Evolutionary conservation across 2,113 vertebrate species (phyloP).

Genomic region (Anoura caudifer): DNA sequence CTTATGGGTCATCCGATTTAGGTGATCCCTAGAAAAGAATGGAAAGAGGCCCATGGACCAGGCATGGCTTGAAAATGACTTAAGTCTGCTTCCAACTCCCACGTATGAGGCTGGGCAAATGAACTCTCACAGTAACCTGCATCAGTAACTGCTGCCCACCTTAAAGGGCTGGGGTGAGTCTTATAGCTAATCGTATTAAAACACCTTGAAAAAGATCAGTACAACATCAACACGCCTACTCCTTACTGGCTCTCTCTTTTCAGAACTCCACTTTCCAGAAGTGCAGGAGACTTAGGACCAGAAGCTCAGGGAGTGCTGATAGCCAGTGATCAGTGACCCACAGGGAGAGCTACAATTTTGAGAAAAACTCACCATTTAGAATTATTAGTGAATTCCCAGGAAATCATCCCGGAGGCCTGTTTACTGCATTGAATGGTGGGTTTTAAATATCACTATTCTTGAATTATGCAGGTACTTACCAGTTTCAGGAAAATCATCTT

Average conservation of each 20-base stretch:
- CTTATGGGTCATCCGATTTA: no score
- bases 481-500: neutral
- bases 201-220: neutral
- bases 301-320: no score
- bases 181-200: accelerated
- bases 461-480: neutral
- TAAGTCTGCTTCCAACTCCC: no score
- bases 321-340: neutral
- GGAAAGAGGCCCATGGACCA: neutral
- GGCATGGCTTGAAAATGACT: neutral
- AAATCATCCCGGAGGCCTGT: neutral
- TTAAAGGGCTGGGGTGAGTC: neutral
- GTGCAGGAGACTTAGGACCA: neutral
- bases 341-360: neutral
- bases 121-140: no score
- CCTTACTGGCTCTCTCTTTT: neutral
- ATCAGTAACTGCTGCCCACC: neutral
- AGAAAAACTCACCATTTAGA: neutral
- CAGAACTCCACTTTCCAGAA: no score
- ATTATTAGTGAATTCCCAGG: neutral
- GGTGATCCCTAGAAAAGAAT: no score
- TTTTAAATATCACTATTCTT: neutral
- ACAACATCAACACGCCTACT: no score
- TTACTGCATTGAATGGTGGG: neutral
- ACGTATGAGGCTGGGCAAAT: neutral